Evolutionary conservation across 1,140 invertebrate species (phyloP).

Genomic region (Drosophila pseudoananassae): DNA sequence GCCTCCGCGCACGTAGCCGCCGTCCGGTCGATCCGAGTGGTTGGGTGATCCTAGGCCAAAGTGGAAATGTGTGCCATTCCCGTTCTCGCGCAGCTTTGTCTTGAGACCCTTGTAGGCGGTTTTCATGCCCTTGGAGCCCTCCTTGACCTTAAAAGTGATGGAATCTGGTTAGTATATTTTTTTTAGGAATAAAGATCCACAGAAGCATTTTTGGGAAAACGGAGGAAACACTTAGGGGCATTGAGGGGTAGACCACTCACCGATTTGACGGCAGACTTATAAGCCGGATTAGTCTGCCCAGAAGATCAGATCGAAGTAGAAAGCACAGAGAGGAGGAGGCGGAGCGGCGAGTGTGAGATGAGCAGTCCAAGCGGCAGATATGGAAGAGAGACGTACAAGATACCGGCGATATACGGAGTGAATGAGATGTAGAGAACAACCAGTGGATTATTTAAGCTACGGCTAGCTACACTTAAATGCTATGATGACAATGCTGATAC

Average conservation of each 20-base stretch:
- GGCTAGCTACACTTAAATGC: constrained; percentile 52
- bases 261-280: constrained; percentile 92
- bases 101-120: constrained; percentile 90
- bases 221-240: no score
- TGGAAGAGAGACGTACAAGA: constrained; percentile 62
- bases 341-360: constrained; percentile 35
- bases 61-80: constrained; percentile 73
- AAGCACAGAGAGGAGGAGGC: constrained; percentile 55
- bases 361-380: constrained; percentile 72
- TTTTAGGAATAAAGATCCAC: background rate
- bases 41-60: constrained; percentile 79
- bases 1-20: constrained; percentile 60
- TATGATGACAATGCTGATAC: constrained; percentile 61
- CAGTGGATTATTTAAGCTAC: constrained; percentile 32
- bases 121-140: constrained; percentile 90
- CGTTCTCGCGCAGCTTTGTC: constrained; percentile 86
- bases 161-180: background rate
- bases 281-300: constrained; percentile 91
- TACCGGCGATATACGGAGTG: constrained; percentile 46
- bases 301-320: constrained; percentile 35
- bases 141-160: constrained; percentile 87
- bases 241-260: constrained; percentile 85
- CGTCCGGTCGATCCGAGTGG: constrained; percentile 83
- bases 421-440: constrained; percentile 43
- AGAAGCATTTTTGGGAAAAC: constrained; percentile 17